A percentile compares a stretch with the other conserved stretches of the same genome.
These are phyloP conservation scores for Seriola quinqueradiata DNA, from an alignment of 2,113 vertebrate genomes.

Conservation along the genomic window DNA sequence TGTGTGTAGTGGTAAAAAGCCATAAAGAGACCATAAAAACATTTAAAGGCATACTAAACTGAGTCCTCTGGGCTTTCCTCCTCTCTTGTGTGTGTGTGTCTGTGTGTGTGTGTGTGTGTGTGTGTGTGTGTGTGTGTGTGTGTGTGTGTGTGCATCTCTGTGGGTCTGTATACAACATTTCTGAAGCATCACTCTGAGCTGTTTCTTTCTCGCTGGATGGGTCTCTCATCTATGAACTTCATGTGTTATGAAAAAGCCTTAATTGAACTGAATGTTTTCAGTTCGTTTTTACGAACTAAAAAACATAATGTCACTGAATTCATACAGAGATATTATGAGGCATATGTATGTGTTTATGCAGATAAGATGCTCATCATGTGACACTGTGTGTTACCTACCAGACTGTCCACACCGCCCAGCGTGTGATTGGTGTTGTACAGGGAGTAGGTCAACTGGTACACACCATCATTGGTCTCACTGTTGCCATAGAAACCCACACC, in stretches of 20 bases:
- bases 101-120: neutral
- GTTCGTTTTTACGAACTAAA: neutral
- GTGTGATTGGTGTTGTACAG: slow-evolving; percentile 95
- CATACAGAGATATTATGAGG: neutral
- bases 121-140: slow-evolving; percentile 18
- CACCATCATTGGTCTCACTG: slow-evolving; percentile 96
- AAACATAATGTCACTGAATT: neutral
- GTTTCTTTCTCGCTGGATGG: slow-evolving; percentile 17
- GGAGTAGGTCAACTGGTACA: slow-evolving; percentile 95
- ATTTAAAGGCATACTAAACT: slow-evolving; percentile 55
- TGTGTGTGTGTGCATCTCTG: neutral
- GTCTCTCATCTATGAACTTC: neutral
- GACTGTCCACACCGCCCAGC: slow-evolving; percentile 88
- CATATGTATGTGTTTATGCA: neutral
- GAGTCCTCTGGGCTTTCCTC: slow-evolving; percentile 47
- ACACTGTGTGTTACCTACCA: slow-evolving; percentile 86
- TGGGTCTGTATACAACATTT: slow-evolving; percentile 17
- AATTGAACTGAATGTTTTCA: neutral
- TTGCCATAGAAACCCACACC: slow-evolving; percentile 98
- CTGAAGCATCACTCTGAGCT: slow-evolving; percentile 12
- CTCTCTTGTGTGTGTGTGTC: neutral
- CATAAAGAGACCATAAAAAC: slow-evolving; percentile 51
- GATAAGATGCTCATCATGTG: neutral
- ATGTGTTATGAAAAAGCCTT: neutral
- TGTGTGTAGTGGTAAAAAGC: slow-evolving; percentile 55